phyloP scores from a whole-genome alignment of 2,113 vertebrate genomes.

The Hemicordylus capensis region DNA sequence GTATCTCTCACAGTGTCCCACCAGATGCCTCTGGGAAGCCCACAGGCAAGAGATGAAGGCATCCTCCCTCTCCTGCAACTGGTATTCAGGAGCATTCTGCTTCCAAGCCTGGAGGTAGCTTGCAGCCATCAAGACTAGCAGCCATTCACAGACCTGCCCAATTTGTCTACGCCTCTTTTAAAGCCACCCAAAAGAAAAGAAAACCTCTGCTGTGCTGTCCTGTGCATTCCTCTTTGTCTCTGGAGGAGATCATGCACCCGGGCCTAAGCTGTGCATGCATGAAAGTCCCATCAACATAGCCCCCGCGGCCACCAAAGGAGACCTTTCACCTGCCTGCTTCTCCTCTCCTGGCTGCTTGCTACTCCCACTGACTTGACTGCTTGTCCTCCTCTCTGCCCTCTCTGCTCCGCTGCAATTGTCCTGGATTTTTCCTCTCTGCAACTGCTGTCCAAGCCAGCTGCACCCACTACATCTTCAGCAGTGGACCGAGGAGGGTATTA shows the following conservation, averaged over 20 bases:
- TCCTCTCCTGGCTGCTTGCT: constrained; percentile 51
- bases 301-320: constrained; percentile 60
- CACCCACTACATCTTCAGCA: constrained; percentile 99
- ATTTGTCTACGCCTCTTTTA: no score
- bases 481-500: constrained; percentile 99
- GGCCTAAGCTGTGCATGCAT: constrained; percentile 62
- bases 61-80: no score
- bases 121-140: no score
- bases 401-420: constrained; percentile 89
- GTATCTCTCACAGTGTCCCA: no score
- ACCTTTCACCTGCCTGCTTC: constrained; percentile 63
- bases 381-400: constrained; percentile 98
- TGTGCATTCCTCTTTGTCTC: constrained; percentile 49
- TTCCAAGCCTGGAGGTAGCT: no score
- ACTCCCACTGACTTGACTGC: constrained; percentile 78
- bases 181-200: no score
- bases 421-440: constrained; percentile 89
- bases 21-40: constrained; percentile 45
- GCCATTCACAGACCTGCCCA: no score
- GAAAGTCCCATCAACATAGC: constrained; percentile 65
- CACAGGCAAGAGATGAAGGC: no score
- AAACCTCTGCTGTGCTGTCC: no score
- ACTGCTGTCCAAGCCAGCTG: constrained; percentile 98
- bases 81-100: no score
- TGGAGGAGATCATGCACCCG: constrained; percentile 50